Base-by-base conservation (phyloP, 1,140 invertebrate genomes). In the Sipha flava region DNA sequence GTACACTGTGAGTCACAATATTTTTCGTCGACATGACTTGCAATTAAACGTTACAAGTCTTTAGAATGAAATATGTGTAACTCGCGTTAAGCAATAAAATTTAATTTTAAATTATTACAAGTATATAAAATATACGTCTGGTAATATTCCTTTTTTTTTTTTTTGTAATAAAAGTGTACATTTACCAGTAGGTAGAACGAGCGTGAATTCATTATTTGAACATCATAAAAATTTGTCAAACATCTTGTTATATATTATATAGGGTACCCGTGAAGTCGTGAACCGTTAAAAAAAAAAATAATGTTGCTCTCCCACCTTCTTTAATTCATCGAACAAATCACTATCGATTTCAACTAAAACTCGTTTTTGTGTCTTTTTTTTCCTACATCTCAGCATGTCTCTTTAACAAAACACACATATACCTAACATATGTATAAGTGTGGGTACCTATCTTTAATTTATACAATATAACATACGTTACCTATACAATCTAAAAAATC, bases 331-430 rank as follows among this genome's bases (percentile, higher is more conserved):
- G 45, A 49, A 52, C 47, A 72, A 52, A 75, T 75, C 72, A 75
- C 72, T 75, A 75, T 75, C 72, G 47, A 75, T 75, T 75, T 75
- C 72, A 75, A 47, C n/a, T 12, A 23, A 31, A 75, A 75, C 72
- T 75, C 26, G 72, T 75, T 75, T 75, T 57, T 37, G 31, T 52
- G 18, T 54, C 2, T 54, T 57, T 75, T 72, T 49, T 43, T 34
- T 54, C 21, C 23, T 52, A n/a, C n/a, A 52, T 54, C 26, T 57
- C n/a, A 7, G 12, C 37, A 37, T 34, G 23, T 66, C 43, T 66
- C 34, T 66, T 66, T 40, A 23, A 66, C 64, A 66, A 66, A 23
- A 43, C 34, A 26, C 34, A 64, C n/a, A 34, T 21, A 64, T 43
- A 66, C 49, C 47, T n/a, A 52, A 54, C 5, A 7, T 34, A 18